Conservation (phyloP, 2,888 invertebrate species). For the Athetis lepigone region DNA sequence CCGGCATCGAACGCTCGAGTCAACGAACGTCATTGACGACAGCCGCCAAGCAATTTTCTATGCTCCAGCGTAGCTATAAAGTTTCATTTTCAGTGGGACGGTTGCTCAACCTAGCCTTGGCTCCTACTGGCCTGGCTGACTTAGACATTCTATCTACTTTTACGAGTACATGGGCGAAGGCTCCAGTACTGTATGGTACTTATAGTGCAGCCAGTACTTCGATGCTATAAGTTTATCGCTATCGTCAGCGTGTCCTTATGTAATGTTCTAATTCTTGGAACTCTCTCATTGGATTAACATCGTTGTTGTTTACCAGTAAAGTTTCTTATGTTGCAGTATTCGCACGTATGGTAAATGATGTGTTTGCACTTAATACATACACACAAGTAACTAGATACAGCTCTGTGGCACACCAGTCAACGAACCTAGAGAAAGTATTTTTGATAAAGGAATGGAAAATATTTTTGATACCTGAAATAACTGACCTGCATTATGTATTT, state of each 20-base stretch:
- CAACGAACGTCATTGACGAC: slow-evolving; percentile 90
- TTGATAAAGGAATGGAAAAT: not conserved
- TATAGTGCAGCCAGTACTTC: slow-evolving; percentile 76
- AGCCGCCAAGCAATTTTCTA: slow-evolving; percentile 65
- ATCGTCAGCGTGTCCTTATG: slow-evolving; percentile 72
- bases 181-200: slow-evolving; percentile 82
- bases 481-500: slow-evolving; percentile 1
- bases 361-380: not conserved
- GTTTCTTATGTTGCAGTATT: slow-evolving; percentile 38
- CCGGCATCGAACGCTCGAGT: slow-evolving; percentile 89
- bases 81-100: slow-evolving; percentile 70
- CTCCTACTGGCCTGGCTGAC: slow-evolving; percentile 90
- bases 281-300: slow-evolving; percentile 76
- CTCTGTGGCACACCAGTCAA: too few relatives aligned
- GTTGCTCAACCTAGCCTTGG: slow-evolving; percentile 87
- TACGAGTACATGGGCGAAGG: slow-evolving; percentile 89
- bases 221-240: slow-evolving; percentile 77
- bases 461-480: not conserved
- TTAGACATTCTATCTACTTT: slow-evolving; percentile 91
- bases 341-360: slow-evolving; percentile 21
- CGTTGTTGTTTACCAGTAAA: slow-evolving; percentile 43
- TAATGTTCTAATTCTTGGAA: slow-evolving; percentile 78
- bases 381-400: slow-evolving; percentile 16
- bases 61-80: slow-evolving; percentile 67
- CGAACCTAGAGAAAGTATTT: too few relatives aligned